Evolutionary conservation across 2,797 vertebrate species (phyloP).

Genomic region (Spinus olivaceus): DNA sequence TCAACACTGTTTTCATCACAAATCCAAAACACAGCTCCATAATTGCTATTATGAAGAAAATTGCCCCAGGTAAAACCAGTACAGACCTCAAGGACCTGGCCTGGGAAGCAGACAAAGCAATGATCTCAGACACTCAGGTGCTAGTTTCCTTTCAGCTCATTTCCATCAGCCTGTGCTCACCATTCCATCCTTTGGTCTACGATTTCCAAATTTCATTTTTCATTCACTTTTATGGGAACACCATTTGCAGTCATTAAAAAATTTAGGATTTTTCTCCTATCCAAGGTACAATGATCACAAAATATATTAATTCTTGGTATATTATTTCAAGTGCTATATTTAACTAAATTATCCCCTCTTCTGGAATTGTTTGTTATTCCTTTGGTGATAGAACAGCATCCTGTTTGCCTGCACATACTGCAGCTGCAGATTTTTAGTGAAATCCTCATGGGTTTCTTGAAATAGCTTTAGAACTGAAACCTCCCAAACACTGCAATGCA

Average conservation of each 20-base stretch:
- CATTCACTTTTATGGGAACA: not conserved
- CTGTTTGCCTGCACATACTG: conserved; percentile 59
- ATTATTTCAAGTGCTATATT: conserved; percentile 56
- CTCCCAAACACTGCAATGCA: not conserved
- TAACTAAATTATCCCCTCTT: conserved; percentile 57
- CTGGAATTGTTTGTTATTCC: conserved; percentile 66
- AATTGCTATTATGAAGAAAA: not conserved
- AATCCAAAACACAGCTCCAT: not conserved
- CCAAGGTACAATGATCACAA: conserved; percentile 4
- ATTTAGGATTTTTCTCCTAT: not conserved
- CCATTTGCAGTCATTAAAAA: not conserved
- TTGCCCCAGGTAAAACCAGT: not conserved
- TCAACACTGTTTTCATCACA: not conserved
- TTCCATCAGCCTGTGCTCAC: not conserved
- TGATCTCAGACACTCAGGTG: not conserved
- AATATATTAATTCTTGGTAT: not conserved
- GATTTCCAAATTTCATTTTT: not conserved
- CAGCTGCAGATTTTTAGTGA: conserved; percentile 53
- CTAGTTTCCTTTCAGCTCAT: not conserved
- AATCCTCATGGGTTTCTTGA: conserved; percentile 61
- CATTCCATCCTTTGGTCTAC: not conserved
- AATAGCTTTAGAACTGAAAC: conserved; percentile 33
- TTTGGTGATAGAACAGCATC: conserved; percentile 60
- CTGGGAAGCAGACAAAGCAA: not conserved
- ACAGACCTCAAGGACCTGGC: not conserved